A percentile compares a stretch with the other conserved stretches of the same genome.
phyloP scores from a whole-genome alignment of 1,140 invertebrate genomes.

The Agrypnia vestita region DNA sequence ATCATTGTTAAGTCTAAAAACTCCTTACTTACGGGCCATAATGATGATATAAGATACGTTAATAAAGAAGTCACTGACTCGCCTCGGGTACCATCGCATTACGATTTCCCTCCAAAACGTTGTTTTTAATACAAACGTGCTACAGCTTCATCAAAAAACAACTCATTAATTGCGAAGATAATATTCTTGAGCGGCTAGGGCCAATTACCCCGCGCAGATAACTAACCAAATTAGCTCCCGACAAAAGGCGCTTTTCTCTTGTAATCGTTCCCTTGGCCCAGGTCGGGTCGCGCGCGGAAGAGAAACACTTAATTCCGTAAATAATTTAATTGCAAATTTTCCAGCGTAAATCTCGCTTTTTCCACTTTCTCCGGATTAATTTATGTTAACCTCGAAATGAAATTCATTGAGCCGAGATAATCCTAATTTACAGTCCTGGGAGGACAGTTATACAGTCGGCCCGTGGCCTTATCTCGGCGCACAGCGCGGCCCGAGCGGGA shows the following conservation, averaged over 20 bases:
- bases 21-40: no score
- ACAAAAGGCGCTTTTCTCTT: not conserved
- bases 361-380: constrained; percentile 27
- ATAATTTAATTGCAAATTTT: constrained; percentile 3
- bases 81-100: no score
- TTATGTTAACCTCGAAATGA: constrained; percentile 40
- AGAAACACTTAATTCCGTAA: not conserved
- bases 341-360: constrained; percentile 13
- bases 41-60: no score
- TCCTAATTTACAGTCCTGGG: constrained; percentile 31
- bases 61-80: no score
- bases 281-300: no score
- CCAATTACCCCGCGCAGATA: not conserved
- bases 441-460: not conserved
- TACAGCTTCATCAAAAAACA: not conserved
- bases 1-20: no score
- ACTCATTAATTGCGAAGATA: not conserved
- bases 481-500: not conserved
- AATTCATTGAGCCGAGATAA: constrained; percentile 38
- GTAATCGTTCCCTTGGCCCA: not conserved
- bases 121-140: not conserved
- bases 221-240: not conserved
- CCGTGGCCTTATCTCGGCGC: constrained; percentile 2
- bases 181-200: not conserved
- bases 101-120: no score